A percentile compares a stretch with the other conserved stretches of the same genome.
phyloP scores from a whole-genome alignment of 92 coral and sea anemone species.

The Phenganax stokvisi region DNA sequence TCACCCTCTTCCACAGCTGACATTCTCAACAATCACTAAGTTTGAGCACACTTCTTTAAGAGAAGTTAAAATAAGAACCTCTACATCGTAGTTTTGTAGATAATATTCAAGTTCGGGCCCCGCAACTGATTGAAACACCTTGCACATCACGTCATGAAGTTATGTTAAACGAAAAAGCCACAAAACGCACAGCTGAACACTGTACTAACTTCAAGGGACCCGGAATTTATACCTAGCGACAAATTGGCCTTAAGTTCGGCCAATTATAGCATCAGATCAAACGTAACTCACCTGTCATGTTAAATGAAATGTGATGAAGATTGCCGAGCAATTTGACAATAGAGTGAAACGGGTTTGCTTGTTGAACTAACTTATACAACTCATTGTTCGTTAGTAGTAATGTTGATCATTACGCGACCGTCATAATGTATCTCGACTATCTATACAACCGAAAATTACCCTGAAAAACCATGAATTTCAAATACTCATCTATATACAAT shows the following conservation, averaged over 20 bases:
- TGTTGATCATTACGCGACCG: no score
- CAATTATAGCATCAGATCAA: background rate
- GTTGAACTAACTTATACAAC: slow-evolving; percentile 7
- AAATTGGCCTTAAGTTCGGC: slow-evolving; percentile 26
- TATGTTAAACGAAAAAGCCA: background rate
- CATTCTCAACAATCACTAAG: background rate
- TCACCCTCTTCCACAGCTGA: slow-evolving; percentile 16
- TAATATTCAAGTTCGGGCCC: background rate
- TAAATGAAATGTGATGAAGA: slow-evolving; percentile 29
- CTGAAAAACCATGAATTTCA: background rate
- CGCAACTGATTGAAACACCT: background rate
- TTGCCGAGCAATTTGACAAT: slow-evolving; percentile 19
- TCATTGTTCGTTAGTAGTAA: background rate
- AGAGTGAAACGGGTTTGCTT: slow-evolving; percentile 9
- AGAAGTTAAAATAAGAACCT: background rate
- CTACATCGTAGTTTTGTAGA: background rate
- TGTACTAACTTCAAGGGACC: slow-evolving; percentile 2
- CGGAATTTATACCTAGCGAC: background rate
- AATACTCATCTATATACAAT: background rate
- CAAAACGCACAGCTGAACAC: slow-evolving; percentile 5
- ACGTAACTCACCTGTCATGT: slow-evolving; percentile 10
- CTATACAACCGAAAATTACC: no score
- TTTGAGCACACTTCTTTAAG: background rate
- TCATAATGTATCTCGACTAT: no score
- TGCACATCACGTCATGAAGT: slow-evolving; percentile 33